Conservation (phyloP, 2,888 invertebrate genomes). For the Dione vanillae region DNA sequence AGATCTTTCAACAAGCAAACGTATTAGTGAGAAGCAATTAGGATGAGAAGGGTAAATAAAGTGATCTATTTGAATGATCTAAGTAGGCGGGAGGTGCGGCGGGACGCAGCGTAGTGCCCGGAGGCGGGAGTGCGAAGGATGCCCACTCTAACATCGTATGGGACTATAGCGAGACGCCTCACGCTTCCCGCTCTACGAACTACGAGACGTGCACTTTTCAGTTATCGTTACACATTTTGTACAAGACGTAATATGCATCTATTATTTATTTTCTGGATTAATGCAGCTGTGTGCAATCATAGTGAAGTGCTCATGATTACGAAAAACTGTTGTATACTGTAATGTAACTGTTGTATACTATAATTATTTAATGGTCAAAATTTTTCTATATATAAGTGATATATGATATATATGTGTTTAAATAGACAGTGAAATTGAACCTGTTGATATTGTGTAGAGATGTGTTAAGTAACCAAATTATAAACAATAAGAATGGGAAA, state of each 20-base stretch:
- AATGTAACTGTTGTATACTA: neutral
- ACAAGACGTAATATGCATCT: conserved; percentile 43
- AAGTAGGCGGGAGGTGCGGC: conserved; percentile 61
- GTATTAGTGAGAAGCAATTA: conserved; percentile 45
- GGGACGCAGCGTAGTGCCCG: conserved; percentile 52
- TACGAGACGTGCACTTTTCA: conserved; percentile 43
- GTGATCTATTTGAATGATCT: conserved; percentile 56
- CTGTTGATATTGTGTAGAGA: conserved; percentile 12
- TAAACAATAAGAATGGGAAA: conserved; percentile 58
- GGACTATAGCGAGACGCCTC: conserved; percentile 70
- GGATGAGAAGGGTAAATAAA: conserved; percentile 49
- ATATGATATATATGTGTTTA: neutral
- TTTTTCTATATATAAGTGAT: conserved; percentile 10
- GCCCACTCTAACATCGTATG: conserved; percentile 67
- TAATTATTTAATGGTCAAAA: neutral
- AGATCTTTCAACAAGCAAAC: conserved; percentile 39
- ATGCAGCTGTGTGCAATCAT: conserved; percentile 35
- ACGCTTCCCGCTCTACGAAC: conserved; percentile 44
- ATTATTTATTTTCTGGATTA: conserved; percentile 42
- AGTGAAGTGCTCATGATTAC: conserved; percentile 43
- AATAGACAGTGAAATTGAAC: conserved; percentile 19
- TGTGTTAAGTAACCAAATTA: conserved; percentile 11
- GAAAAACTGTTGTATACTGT: neutral
- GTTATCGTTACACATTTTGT: conserved; percentile 33
- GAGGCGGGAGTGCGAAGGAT: conserved; percentile 68